These are phyloP conservation scores for Rallus crepitans DNA, from an alignment of 2,797 vertebrate species.

Conservation along the genomic window DNA sequence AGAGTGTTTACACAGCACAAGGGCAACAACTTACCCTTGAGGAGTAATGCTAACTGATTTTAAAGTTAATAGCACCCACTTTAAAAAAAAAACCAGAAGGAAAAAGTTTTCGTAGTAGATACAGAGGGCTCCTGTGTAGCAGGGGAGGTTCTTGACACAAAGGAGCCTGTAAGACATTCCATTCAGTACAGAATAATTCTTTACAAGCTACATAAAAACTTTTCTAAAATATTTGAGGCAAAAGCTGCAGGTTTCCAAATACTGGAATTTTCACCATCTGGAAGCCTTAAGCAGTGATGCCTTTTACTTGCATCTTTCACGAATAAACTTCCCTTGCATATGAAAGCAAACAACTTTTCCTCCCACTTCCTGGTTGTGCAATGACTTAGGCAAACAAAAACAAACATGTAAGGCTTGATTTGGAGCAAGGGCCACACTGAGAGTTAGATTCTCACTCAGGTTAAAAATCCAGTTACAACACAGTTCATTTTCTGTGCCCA, in stretches of 20 bases:
- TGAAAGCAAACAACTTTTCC: slow-evolving; percentile 56
- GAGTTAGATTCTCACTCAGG: neutral
- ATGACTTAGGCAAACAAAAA: slow-evolving; percentile 49
- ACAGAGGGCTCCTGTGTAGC: neutral
- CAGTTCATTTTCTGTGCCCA: neutral
- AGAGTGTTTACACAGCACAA: neutral
- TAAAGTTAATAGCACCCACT: neutral
- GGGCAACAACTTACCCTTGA: neutral
- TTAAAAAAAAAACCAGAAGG: neutral
- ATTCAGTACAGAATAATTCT: slow-evolving; percentile 19
- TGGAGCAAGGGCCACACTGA: neutral
- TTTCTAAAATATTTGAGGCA: slow-evolving; percentile 22
- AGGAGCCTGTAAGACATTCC: neutral
- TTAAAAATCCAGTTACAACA: neutral
- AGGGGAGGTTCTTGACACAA: neutral
- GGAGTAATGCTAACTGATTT: neutral
- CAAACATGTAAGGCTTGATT: slow-evolving; percentile 5
- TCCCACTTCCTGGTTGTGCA: slow-evolving; percentile 40
- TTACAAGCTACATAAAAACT: slow-evolving; percentile 4
- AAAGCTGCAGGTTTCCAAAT: slow-evolving; percentile 31
- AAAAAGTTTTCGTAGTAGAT: neutral
- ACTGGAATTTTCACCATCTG: slow-evolving; percentile 8
- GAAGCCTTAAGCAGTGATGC: neutral
- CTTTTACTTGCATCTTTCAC: slow-evolving; percentile 47
- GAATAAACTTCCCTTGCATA: slow-evolving; percentile 38